A percentile compares a stretch with the other conserved stretches of the same genome.
phyloP scores from a whole-genome alignment of 1,140 invertebrate species.

The Leptinotarsa lineolata region DNA sequence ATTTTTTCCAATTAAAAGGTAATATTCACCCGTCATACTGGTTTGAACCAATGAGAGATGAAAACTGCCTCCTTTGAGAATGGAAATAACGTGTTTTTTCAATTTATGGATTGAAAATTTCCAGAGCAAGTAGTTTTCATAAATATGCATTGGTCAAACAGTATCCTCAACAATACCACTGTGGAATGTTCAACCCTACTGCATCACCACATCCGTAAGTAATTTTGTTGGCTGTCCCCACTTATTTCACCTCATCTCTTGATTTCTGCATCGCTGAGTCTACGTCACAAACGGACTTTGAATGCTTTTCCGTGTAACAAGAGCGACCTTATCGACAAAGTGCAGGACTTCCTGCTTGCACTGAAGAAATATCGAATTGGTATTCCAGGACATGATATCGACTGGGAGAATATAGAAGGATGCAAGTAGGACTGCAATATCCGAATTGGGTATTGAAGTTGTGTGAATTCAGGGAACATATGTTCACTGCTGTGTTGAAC shows the following conservation, averaged over 20 bases:
- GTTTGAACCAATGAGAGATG: too few relatives aligned
- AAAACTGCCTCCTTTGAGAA: not conserved
- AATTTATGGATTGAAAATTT: not conserved
- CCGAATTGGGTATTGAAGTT: not conserved
- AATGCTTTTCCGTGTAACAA: not conserved
- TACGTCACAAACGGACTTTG: constrained; percentile 1
- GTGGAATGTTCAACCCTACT: too few relatives aligned
- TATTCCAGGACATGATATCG: constrained; percentile 1
- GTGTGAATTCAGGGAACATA: not conserved
- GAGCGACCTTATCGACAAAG: not conserved
- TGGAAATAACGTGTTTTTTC: not conserved
- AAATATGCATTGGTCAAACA: too few relatives aligned
- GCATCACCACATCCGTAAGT: not conserved
- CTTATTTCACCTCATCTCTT: not conserved
- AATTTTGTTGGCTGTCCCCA: not conserved
- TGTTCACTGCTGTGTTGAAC: not conserved
- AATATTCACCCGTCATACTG: too few relatives aligned
- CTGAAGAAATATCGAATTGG: not conserved
- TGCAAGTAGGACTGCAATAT: not conserved
- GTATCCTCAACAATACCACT: too few relatives aligned
- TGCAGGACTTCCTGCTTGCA: not conserved
- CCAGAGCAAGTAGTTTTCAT: too few relatives aligned
- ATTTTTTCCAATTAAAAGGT: too few relatives aligned
- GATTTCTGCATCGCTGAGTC: not conserved
- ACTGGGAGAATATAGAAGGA: not conserved